phyloP scores from a whole-genome alignment of 1,140 invertebrate genomes.

The Campodea augens region DNA sequence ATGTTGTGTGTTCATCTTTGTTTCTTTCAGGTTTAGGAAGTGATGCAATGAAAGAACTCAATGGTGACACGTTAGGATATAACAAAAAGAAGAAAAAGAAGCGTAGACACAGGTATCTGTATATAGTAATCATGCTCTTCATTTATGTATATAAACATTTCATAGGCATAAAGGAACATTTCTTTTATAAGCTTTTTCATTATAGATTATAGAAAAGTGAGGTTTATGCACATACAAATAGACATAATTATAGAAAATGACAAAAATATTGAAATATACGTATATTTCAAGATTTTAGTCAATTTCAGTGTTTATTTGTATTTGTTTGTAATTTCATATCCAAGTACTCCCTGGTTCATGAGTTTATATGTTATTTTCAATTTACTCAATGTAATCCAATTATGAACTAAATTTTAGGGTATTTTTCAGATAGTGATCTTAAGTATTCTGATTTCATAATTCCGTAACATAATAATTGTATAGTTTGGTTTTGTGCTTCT shows the following conservation, averaged over 20 bases:
- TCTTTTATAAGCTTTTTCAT: slow-evolving; percentile 14
- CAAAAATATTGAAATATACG: slow-evolving; percentile 8
- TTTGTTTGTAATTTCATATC: too few relatives aligned
- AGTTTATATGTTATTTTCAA: too few relatives aligned
- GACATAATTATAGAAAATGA: slow-evolving; percentile 7
- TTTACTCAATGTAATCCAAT: too few relatives aligned
- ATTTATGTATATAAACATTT: neutral
- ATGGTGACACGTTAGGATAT: slow-evolving; percentile 42
- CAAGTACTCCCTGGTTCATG: too few relatives aligned
- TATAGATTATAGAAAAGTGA: slow-evolving; percentile 5
- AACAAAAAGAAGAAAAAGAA: slow-evolving; percentile 85
- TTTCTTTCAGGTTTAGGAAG: slow-evolving; percentile 18
- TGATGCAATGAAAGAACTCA: slow-evolving; percentile 46
- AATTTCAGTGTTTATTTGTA: neutral
- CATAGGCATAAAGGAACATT: slow-evolving; percentile 14
- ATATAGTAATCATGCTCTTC: slow-evolving; percentile 7
- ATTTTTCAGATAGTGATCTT: too few relatives aligned
- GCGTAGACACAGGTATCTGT: slow-evolving; percentile 60
- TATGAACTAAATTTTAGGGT: too few relatives aligned
- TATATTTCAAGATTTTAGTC: neutral
- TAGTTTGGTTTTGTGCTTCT: too few relatives aligned
- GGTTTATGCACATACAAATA: neutral
- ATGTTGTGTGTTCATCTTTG: too few relatives aligned
- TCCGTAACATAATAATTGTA: too few relatives aligned
- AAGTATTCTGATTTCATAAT: too few relatives aligned